Conservation (phyloP, 2,797 vertebrate species). For the Meda fulgida region DNA sequence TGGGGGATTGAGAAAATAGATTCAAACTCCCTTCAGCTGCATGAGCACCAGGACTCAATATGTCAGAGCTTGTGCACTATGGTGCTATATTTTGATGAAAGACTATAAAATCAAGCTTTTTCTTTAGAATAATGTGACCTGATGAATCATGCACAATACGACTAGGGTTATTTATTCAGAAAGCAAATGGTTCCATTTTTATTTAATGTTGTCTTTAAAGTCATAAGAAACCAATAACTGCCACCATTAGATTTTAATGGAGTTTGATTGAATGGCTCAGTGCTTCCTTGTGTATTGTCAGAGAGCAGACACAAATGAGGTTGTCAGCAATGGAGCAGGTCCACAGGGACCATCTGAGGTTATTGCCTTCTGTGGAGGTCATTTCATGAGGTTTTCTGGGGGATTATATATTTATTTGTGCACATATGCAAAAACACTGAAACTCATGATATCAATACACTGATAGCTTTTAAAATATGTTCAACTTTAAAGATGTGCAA, state of each 20-base stretch:
- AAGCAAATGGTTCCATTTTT: conserved; percentile 5
- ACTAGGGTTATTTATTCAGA: conserved; percentile 8
- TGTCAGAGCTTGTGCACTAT: neutral
- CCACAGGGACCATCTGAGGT: neutral
- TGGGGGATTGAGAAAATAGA: neutral
- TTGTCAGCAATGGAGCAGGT: neutral
- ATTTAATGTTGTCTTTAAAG: conserved; percentile 24
- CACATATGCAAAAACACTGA: neutral
- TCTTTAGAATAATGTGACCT: neutral
- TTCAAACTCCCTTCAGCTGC: neutral
- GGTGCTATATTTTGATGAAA: neutral
- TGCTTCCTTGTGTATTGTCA: neutral
- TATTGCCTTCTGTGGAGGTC: neutral
- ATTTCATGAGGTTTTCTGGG: neutral
- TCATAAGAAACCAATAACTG: conserved; percentile 16
- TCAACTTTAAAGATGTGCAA: neutral
- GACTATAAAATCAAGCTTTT: neutral
- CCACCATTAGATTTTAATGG: conserved; percentile 34
- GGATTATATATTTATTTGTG: neutral
- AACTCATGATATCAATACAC: neutral
- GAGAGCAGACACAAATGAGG: neutral
- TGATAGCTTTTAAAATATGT: neutral
- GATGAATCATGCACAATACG: neutral
- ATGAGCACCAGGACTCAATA: neutral
- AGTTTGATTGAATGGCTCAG: conserved; percentile 16